Evolutionary conservation across 2,797 vertebrate genomes (phyloP).

Genomic region (Hydrophis major): DNA sequence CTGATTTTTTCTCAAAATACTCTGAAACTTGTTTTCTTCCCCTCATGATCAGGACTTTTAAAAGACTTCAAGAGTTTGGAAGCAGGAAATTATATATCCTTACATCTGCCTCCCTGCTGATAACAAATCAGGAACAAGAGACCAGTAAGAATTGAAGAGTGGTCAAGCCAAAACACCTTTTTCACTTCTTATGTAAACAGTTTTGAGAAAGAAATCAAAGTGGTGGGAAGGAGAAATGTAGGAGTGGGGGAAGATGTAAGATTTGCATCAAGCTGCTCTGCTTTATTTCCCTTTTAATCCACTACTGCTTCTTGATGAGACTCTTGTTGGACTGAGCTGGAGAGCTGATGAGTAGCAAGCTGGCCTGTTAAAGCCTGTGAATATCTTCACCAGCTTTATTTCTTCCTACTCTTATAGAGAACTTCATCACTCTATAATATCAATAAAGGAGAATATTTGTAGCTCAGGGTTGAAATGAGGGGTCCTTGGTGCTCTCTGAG

Average conservation of each 20-base stretch:
- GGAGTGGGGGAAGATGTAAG: accelerated
- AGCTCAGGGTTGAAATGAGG: too few species aligned
- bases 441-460: background rate
- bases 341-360: background rate
- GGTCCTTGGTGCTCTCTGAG: too few species aligned
- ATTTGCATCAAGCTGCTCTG: background rate
- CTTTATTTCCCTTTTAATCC: conserved; percentile 6
- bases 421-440: background rate
- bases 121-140: background rate
- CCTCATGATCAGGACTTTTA: background rate
- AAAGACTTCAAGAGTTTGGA: background rate
- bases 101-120: accelerated
- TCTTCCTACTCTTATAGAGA: background rate
- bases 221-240: background rate
- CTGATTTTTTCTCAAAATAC: background rate
- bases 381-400: background rate
- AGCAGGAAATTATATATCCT: background rate
- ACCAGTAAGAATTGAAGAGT: background rate
- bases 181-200: background rate
- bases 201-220: background rate
- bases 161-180: background rate
- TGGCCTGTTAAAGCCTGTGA: background rate
- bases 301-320: background rate
- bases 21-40: background rate
- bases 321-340: background rate